Base-by-base conservation (phyloP, 1,140 invertebrate species). In the Bombyx mandarina region DNA sequence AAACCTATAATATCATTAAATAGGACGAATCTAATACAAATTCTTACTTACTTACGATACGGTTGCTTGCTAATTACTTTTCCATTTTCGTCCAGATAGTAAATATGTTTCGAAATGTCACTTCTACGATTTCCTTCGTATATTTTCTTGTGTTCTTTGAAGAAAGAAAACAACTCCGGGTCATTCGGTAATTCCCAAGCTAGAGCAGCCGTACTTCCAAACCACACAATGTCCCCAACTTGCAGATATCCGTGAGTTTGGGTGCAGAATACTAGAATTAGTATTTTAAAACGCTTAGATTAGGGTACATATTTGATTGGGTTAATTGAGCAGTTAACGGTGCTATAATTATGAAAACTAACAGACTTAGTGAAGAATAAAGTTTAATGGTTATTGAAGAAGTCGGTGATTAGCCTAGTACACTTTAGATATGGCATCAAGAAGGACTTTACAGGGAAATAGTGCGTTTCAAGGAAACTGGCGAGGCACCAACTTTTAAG, bases 181-280 rank as follows among this genome's bases (percentile, higher is more conserved):
- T 91, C 83, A 43, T 91, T 79, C 1, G 93, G 93, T 51, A 95
- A 77, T 73, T 94, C 91, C 90, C 92, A 95, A 22, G 93, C 93
- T 57, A 94, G 79, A 12, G 93, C 92, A 8, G 92, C 93, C 7
- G 94, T 94, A 48, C 91, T 88, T 35, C 93, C 93, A 51, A 94
- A 79, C 63, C 91, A 92, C 56, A 93, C 92, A 7, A 91, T 88
- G 62, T 90, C 88, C 46, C 87, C 85, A 0, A 85, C 46, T 69
- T 77, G 79, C 5, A 86, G 62, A 22, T 83, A 86, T 0, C 81
- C 81, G 3, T 79, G 75, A 45, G 65, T 85, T 74, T 84, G 77
- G 7, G 74, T 63, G 44, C 78, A 82, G 57, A 82, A 82, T 44
- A 84, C 82, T 84, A 58, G 57, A 46, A 61, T 22, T 4, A 35